These are phyloP conservation scores for Microcebus murinus DNA, from an alignment of 2,113 vertebrate genomes.

Conservation along the genomic window DNA sequence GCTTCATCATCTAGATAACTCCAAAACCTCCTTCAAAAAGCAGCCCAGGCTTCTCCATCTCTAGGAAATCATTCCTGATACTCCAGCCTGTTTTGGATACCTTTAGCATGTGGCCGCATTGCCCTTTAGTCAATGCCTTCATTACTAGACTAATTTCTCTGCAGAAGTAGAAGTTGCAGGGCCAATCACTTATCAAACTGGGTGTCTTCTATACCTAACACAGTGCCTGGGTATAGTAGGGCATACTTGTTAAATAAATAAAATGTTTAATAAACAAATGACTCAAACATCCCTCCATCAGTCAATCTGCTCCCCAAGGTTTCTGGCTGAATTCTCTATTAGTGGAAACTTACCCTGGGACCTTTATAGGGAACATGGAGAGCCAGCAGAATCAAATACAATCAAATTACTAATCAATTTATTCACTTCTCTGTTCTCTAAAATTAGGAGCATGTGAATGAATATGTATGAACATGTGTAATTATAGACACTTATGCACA, in stretches of 20 bases:
- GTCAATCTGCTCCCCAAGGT: neutral
- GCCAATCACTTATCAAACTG: neutral
- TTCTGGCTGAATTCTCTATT: conserved; percentile 43
- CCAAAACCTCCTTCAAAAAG: neutral
- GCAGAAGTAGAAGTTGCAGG: neutral
- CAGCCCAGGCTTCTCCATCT: neutral
- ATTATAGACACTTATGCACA: conserved; percentile 82
- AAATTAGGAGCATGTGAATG: conserved; percentile 78
- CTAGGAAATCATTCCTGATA: neutral
- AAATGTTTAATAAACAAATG: conserved; percentile 51
- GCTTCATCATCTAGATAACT: neutral
- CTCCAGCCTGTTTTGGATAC: neutral
- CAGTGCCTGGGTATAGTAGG: neutral
- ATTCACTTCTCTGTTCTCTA: conserved; percentile 78
- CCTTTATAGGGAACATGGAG: conserved; percentile 68
- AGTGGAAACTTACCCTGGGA: conserved; percentile 57
- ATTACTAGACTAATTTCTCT: neutral
- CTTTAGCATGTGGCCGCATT: neutral
- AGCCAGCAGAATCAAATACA: conserved; percentile 77
- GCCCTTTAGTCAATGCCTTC: neutral
- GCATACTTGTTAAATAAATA: neutral
- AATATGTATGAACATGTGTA: conserved; percentile 83
- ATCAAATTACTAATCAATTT: conserved; percentile 82
- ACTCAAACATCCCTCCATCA: neutral
- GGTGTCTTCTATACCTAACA: neutral